Evolutionary conservation across 2,888 invertebrate species (phyloP), one percentile per base, ranked within the genome.

Genomic region (Oscheius myriophilus): DNA sequence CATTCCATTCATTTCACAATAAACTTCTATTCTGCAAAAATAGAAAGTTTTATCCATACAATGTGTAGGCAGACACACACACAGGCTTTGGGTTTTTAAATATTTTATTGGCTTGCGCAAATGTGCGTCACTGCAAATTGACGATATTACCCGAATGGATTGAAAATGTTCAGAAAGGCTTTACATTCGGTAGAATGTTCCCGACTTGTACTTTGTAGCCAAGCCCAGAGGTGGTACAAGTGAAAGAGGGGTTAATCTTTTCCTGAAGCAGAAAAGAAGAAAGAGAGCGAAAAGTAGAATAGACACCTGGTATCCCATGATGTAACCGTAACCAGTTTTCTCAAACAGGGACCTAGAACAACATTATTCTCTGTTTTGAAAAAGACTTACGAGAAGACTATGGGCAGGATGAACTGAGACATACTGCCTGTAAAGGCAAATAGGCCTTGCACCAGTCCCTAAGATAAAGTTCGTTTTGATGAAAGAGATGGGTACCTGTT

Each of bases 401-500:
- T 25, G 1, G 68, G 61, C 6, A 42, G 43, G 23, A 63, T 21
- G 25, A 63, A 54, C 46, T 68, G 62, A 14, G 62, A 46, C n/a
- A 55, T 41, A 43, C 49, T 52, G 14, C 62, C 68, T 11, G 49
- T 54, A 21, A 68, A 62, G 11, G 68, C 57, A 39, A 58, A 46
- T 16, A 68, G 21, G 6, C 68, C 68, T 45, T 61, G 61, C 16
- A 55, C 41, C 53, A 54, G 12, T 9, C 68, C 68, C 59, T 67
- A 39, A 26, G 61, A 52, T 18, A 39, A 33, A 12, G 11, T 57
- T 57, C 12, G 9, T 7, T n/a, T 11, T 64, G 14, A 14, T 25
- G 18, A 43, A 39, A 23, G 58, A n/a, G 18, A n/a, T 12, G n/a
- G 6, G 25, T 23, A 59, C 59, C 61, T 78, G 78, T 51, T 78